Evolutionary conservation across 2,797 vertebrate genomes (phyloP), one percentile per base, ranked within the genome.

Genomic region (Potorous gilbertii): DNA sequence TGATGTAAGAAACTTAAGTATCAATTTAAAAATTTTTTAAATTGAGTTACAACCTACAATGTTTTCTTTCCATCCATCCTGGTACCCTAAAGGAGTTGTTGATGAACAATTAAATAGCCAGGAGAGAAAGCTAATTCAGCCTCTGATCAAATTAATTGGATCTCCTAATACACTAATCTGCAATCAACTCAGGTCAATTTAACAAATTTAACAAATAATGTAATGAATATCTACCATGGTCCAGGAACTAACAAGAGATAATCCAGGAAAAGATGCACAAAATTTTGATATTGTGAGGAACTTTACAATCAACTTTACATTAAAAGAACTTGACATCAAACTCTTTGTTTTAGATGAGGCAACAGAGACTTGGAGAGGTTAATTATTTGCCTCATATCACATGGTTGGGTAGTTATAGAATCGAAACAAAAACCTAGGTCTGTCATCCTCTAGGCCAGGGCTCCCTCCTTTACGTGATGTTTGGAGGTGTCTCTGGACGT

Each of bases 171-270:
- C 46, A 93, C 29, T 46, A 93, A 54, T 56, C 46, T 31, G 8
- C 94, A 94, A 89, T 90, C 59, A 56, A 52, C 90, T 94, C n/a
- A 46, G 74, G 46, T 46, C 74, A 81, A 81, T 46, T 94, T 52
- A 94, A 92, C 40, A 14, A 81, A 81, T 46, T 94, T 52, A 94
- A 92, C 40, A 14, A 74, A 54, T 59, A 91, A 95, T 92, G 90
- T 91, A 57, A 6, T 66, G 29, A 95, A 52, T 18, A 59, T 29
- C 66, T 52, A 55, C 31, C 92, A 57, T 13, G 12, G n/a, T 12
- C 54, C 66, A 56, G 46, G 21, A 62, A 89, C 54, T 27, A 54
- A 56, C 40, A 91, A 92, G 55, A 90, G 55, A 81, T 46, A 92
- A 90, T 55, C 28, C 62, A 28, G 56, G 87, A 92, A 87, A 1